A percentile compares a stretch with the other conserved stretches of the same genome.
phyloP scores from a whole-genome alignment of 1,140 invertebrate genomes.

The Chlorops oryzae region DNA sequence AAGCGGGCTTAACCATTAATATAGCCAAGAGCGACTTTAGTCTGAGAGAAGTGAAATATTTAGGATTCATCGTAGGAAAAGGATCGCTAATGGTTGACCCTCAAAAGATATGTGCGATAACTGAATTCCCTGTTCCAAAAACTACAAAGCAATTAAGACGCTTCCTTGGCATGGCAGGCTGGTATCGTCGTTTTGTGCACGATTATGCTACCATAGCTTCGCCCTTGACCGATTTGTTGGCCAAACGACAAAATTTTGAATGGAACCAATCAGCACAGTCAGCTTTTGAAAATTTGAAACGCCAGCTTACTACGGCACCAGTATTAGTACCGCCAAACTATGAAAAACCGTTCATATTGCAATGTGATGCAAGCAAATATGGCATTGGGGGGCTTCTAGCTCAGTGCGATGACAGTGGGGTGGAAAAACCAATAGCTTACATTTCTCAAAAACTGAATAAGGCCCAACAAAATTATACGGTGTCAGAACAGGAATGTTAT shows the following conservation, averaged over 20 bases:
- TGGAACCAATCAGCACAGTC: not conserved
- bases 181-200: not conserved
- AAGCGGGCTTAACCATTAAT: not conserved
- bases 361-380: slow-evolving; percentile 5
- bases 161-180: not conserved
- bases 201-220: not conserved
- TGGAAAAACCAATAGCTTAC: too few species aligned
- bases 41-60: not conserved
- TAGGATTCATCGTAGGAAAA: not conserved
- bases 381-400: not conserved
- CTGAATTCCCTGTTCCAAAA: not conserved
- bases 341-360: slow-evolving; percentile 12
- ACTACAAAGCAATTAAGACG: not conserved
- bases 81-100: not conserved
- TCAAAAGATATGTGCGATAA: not conserved
- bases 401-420: not conserved
- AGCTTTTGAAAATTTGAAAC: slow-evolving; percentile 2
- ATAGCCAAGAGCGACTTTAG: not conserved
- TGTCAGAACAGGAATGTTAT: too few species aligned
- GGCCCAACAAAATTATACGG: too few species aligned
- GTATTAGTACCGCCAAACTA: slow-evolving; percentile 27
- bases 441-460: too few species aligned
- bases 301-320: slow-evolving; percentile 13
- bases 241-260: not conserved
- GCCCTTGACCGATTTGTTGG: not conserved